phyloP scores from a whole-genome alignment of 1,140 invertebrate species.

The Parapsyche elsis region DNA sequence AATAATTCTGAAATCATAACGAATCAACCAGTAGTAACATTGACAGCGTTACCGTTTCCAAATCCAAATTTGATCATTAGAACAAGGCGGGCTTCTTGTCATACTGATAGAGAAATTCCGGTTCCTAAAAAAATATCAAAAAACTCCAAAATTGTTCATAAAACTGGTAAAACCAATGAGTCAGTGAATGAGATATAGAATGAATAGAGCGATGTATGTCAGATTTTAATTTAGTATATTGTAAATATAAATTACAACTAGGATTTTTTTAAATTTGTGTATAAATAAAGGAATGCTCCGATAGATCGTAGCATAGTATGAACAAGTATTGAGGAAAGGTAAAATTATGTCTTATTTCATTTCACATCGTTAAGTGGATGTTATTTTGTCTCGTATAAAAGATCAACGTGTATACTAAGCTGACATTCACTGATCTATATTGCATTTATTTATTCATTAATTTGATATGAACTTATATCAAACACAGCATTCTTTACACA shows the following conservation, averaged over 20 bases:
- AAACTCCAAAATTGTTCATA: slow-evolving; percentile 49
- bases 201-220: slow-evolving; percentile 19
- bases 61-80: slow-evolving; percentile 68
- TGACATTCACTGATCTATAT: slow-evolving; percentile 1
- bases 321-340: slow-evolving; percentile 44
- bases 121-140: slow-evolving; percentile 53
- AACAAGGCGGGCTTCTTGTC: slow-evolving; percentile 63
- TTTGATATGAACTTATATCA: not conserved
- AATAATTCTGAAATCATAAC: slow-evolving; percentile 28
- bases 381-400: not conserved
- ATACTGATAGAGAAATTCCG: slow-evolving; percentile 40
- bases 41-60: slow-evolving; percentile 61
- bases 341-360: slow-evolving; percentile 28
- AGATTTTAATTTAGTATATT: slow-evolving; percentile 43
- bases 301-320: slow-evolving; percentile 35
- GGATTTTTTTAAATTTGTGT: slow-evolving; percentile 48
- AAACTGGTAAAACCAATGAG: slow-evolving; percentile 50
- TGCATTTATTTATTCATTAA: slow-evolving; percentile 16
- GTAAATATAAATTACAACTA: slow-evolving; percentile 51
- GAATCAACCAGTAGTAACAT: slow-evolving; percentile 49
- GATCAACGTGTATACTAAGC: not conserved
- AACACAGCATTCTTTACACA: not conserved
- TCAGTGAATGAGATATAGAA: slow-evolving; percentile 53
- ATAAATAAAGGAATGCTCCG: slow-evolving; percentile 21
- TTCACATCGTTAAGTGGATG: slow-evolving; percentile 45